Percentiles rank a stretch among this genome's conserved stretches.
Conservation (phyloP, 1,140 invertebrate species). For the Nasonia vitripennis region DNA sequence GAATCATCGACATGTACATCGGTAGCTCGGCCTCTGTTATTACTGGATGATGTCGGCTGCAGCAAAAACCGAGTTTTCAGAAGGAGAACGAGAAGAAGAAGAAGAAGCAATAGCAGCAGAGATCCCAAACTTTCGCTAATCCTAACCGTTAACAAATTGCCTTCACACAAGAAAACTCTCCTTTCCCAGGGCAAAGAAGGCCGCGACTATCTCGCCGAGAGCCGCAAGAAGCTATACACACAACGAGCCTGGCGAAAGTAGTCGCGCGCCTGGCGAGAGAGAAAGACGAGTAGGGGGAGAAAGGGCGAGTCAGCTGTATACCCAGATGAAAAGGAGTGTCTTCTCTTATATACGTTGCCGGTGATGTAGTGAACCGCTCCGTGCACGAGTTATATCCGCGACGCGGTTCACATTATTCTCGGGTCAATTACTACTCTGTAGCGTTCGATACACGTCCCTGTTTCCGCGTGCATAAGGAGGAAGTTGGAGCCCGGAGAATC, state of each 20-base stretch:
- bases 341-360: neutral
- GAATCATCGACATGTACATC: neutral
- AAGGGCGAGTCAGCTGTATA: neutral
- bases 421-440: slow-evolving; percentile 34
- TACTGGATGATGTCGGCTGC: no score
- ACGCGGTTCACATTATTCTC: slow-evolving; percentile 1
- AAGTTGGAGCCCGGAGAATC: neutral
- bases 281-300: slow-evolving; percentile 10
- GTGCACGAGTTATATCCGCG: neutral
- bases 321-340: slow-evolving; percentile 43
- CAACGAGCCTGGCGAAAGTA: neutral
- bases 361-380: neutral
- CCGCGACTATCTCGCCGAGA: slow-evolving; percentile 1
- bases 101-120: neutral
- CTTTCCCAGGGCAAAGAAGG: slow-evolving; percentile 11
- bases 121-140: slow-evolving; percentile 16
- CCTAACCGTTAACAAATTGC: slow-evolving; percentile 25
- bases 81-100: neutral
- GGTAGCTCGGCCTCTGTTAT: neutral
- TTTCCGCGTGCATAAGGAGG: neutral
- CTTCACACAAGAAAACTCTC: slow-evolving; percentile 1
- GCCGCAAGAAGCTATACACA: neutral
- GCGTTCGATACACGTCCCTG: neutral
- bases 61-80: neutral
- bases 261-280: neutral